Percentiles rank a stretch among this genome's conserved stretches.
Conservation (phyloP, 2,113 vertebrate genomes). For the Columba livia region DNA sequence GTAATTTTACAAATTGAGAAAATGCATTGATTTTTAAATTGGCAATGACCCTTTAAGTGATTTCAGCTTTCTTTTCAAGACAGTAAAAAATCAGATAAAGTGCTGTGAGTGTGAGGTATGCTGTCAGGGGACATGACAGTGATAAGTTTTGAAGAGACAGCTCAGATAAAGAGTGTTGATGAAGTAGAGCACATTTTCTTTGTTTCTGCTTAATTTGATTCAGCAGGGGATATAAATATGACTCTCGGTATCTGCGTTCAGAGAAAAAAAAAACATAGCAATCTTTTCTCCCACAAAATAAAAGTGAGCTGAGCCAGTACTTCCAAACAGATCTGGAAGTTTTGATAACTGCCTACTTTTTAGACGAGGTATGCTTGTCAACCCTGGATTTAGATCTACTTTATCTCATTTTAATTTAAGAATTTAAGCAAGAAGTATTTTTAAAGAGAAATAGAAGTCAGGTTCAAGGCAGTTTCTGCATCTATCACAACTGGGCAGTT, state of each 20-base stretch:
- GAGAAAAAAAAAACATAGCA: background rate
- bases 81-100: background rate
- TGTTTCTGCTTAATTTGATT: conserved; percentile 51
- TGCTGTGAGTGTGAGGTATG: background rate
- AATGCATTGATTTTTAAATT: background rate
- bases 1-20: background rate
- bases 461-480: background rate
- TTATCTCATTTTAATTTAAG: background rate
- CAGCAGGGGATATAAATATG: background rate
- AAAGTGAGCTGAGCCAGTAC: background rate
- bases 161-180: background rate
- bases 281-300: background rate
- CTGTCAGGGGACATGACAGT: conserved; percentile 10
- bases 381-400: background rate
- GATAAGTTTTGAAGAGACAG: conserved; percentile 20
- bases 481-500: background rate
- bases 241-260: background rate
- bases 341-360: background rate
- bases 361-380: background rate
- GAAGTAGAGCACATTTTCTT: conserved; percentile 13
- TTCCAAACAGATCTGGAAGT: background rate
- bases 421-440: background rate
- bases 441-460: background rate
- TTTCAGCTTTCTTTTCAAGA: background rate
- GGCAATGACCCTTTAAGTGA: background rate